Evolutionary conservation across 2,888 invertebrate species (phyloP).

Genomic region (Terebella lapidaria): DNA sequence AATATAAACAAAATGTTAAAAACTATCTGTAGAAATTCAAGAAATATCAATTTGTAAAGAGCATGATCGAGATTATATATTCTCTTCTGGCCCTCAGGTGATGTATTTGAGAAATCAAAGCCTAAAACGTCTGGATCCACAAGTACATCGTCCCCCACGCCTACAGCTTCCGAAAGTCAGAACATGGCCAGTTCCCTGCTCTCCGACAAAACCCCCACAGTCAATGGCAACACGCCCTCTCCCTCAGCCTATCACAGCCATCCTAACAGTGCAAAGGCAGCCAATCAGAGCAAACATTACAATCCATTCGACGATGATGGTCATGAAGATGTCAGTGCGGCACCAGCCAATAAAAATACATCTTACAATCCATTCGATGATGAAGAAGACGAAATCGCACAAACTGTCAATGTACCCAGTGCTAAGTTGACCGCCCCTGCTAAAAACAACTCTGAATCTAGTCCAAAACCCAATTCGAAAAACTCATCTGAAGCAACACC

Average conservation of each 20-base stretch:
- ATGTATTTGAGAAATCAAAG: not conserved
- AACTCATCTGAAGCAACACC: no score
- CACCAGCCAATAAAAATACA: not conserved
- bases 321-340: not conserved
- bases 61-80: not conserved
- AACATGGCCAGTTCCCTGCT: not conserved
- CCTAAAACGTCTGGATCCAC: not conserved
- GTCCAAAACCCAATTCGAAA: no score
- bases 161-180: not conserved
- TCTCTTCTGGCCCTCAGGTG: not conserved
- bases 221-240: not conserved
- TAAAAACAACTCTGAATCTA: no score
- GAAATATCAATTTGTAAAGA: no score
- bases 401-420: no score
- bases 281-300: not conserved
- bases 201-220: not conserved
- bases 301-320: constrained; percentile 10
- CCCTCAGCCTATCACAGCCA: not conserved
- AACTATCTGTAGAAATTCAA: no score
- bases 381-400: no score
- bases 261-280: not conserved
- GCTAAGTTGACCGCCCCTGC: no score
- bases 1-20: no score
- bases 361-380: no score
- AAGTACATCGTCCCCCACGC: not conserved